These are phyloP conservation scores for Luperina nickerlii DNA, from an alignment of 2,888 invertebrate genomes.

Conservation along the genomic window DNA sequence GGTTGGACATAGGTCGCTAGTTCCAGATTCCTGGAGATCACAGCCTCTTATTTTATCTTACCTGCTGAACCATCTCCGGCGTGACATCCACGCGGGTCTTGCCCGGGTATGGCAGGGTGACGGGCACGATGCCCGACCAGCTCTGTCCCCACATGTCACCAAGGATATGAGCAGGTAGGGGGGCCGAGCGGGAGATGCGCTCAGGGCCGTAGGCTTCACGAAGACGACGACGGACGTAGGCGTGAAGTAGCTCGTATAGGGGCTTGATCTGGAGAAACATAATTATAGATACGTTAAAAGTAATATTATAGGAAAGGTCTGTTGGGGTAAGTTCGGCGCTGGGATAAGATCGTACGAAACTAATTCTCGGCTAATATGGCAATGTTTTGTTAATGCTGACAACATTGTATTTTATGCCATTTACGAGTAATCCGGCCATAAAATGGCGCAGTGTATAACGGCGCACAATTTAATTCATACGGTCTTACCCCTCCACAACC, in stretches of 20 bases:
- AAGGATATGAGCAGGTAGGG: slow-evolving; percentile 95
- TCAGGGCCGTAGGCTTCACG: slow-evolving; percentile 96
- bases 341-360: not conserved
- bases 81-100: slow-evolving; percentile 95
- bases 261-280: slow-evolving; percentile 92
- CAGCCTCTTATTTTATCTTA: not conserved
- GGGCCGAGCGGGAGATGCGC: slow-evolving; percentile 94
- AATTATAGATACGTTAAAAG: too few species aligned
- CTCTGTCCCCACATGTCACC: slow-evolving; percentile 98
- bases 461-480: not conserved
- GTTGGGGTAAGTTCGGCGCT: not conserved
- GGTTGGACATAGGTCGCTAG: not conserved
- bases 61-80: slow-evolving; percentile 94
- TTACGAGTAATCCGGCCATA: too few species aligned
- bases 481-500: not conserved
- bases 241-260: slow-evolving; percentile 96
- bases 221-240: slow-evolving; percentile 96
- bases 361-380: not conserved
- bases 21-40: not conserved
- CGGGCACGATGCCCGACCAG: slow-evolving; percentile 95
- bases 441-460: not conserved
- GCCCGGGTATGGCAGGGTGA: slow-evolving; percentile 96
- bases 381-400: not conserved
- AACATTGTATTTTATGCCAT: not conserved
- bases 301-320: not conserved